Evolutionary conservation across 2,888 invertebrate genomes (phyloP).

Genomic region (Baronia brevicornis): DNA sequence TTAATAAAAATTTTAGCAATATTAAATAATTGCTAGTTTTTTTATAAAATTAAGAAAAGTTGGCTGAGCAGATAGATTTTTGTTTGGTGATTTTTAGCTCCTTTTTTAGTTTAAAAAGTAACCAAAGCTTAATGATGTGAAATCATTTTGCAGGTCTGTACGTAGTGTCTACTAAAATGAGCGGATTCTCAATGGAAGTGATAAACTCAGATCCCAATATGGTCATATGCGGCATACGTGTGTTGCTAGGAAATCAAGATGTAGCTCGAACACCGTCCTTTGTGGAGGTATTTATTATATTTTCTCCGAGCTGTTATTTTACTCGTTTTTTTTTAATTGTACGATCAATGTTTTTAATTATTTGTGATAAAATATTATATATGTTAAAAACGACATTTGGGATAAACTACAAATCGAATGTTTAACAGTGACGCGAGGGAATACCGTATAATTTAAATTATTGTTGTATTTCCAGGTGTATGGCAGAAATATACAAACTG

Average conservation of each 20-base stretch:
- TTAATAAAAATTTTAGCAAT: too few relatives aligned
- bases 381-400: too few relatives aligned
- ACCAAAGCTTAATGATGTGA: too few relatives aligned
- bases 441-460: constrained; percentile 9
- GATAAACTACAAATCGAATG: too few relatives aligned
- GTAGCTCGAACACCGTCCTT: constrained; percentile 84
- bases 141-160: constrained; percentile 81
- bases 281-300: constrained; percentile 74
- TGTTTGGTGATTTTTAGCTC: too few relatives aligned
- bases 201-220: constrained; percentile 89
- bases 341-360: background rate
- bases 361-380: too few relatives aligned
- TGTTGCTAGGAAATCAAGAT: constrained; percentile 90
- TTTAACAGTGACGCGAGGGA: too few relatives aligned
- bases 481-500: constrained; percentile 83
- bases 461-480: constrained; percentile 74
- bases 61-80: too few relatives aligned
- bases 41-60: too few relatives aligned
- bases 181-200: constrained; percentile 92
- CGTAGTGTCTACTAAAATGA: constrained; percentile 92
- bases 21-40: too few relatives aligned
- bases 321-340: background rate
- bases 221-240: constrained; percentile 92
- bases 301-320: background rate
- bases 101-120: too few relatives aligned